A percentile compares a stretch with the other conserved stretches of the same genome.
Evolutionary conservation across 1,140 invertebrate species (phyloP).

Genomic region (Acromyrmex charruanus): DNA sequence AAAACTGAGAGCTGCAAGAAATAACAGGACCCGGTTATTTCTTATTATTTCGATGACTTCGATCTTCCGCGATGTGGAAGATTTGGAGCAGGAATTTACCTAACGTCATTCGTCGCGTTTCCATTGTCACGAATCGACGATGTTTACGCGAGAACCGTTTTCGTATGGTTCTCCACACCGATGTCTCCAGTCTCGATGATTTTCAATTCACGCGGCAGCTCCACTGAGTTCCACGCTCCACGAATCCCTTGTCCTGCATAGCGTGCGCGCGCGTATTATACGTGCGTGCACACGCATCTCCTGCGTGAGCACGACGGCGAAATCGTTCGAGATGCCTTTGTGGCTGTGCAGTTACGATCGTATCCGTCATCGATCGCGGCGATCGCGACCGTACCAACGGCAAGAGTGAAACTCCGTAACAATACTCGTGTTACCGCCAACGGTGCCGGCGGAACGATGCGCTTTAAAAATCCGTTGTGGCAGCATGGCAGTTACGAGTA

Average conservation of each 20-base stretch:
- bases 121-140: conserved; percentile 23
- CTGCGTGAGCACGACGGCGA: background rate
- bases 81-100: too few relatives aligned
- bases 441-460: conserved; percentile 70
- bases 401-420: background rate
- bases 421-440: background rate
- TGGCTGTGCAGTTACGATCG: conserved; percentile 33
- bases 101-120: conserved; percentile 31
- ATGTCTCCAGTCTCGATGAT: too few relatives aligned
- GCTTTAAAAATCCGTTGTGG: conserved; percentile 80
- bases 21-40: background rate
- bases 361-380: conserved; percentile 60
- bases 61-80: background rate
- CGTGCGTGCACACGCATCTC: too few relatives aligned
- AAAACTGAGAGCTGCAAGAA: background rate
- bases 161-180: too few relatives aligned
- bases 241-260: conserved; percentile 20
- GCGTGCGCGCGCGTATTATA: background rate
- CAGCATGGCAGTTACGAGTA: conserved; percentile 84
- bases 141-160: background rate
- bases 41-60: background rate
- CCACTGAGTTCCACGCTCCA: too few relatives aligned
- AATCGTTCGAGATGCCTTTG: conserved; percentile 55
- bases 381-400: conserved; percentile 55
- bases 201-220: conserved; percentile 23